Conservation (phyloP, 2,113 vertebrate species). For the Silurus glanis region DNA sequence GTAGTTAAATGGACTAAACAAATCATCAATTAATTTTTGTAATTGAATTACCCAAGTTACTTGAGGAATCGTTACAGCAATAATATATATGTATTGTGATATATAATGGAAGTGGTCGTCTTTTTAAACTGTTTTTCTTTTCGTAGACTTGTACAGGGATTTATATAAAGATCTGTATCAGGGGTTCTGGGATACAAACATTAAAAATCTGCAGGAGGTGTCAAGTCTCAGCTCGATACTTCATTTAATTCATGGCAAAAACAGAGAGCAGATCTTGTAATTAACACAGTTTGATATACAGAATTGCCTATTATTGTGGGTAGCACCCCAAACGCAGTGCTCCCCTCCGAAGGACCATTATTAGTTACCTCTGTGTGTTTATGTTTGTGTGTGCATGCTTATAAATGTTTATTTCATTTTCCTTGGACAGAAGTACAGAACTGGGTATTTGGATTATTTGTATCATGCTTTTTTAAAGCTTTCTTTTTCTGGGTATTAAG, state of each 20-base stretch:
- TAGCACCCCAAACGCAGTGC: neutral
- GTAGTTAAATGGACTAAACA: too few relatives aligned
- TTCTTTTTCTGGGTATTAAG: neutral
- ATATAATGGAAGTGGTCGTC: too few relatives aligned
- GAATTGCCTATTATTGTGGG: constrained; percentile 26
- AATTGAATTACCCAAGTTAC: too few relatives aligned
- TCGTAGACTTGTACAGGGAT: neutral
- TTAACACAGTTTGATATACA: constrained; percentile 44
- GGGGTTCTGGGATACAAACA: neutral
- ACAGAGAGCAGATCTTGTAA: constrained; percentile 24
- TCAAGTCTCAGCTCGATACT: constrained; percentile 1
- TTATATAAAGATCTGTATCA: neutral
- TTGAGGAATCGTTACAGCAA: too few relatives aligned
- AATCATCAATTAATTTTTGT: too few relatives aligned
- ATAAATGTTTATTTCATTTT: neutral
- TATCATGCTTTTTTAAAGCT: neutral
- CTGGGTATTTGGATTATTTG: neutral
- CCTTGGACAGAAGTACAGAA: neutral
- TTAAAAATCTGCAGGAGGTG: neutral
- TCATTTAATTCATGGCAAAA: constrained; percentile 35
- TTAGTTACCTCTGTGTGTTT: neutral
- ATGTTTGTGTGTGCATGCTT: neutral
- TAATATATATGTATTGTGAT: too few relatives aligned
- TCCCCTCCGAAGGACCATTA: neutral
- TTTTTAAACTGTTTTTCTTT: neutral